Evolutionary conservation across 2,113 vertebrate genomes (phyloP).

Genomic region (Merops nubicus): DNA sequence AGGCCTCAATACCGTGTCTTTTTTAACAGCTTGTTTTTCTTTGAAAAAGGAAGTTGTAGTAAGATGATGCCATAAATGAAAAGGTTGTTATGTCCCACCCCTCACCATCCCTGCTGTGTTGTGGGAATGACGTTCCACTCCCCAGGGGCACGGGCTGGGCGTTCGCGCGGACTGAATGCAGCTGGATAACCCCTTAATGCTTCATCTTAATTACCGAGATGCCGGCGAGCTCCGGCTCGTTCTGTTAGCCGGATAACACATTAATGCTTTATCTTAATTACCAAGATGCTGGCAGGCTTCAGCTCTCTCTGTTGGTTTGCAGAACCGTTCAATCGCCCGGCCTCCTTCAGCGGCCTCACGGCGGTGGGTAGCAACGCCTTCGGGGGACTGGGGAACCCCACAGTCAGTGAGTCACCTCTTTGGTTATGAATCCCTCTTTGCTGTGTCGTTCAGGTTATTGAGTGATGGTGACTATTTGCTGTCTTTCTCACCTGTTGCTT

Average conservation of each 20-base stretch:
- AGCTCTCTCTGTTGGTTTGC: conserved; percentile 31
- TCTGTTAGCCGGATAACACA: rapidly evolving
- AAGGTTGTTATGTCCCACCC: background rate
- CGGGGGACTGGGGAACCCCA: conserved; percentile 94
- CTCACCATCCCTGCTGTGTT: background rate
- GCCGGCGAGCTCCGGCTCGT: background rate
- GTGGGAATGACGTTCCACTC: background rate
- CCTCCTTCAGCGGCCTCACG: conserved; percentile 90
- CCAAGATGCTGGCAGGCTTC: background rate
- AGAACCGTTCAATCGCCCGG: conserved; percentile 92
- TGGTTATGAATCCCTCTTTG: background rate
- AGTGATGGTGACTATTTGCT: background rate
- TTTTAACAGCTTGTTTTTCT: background rate
- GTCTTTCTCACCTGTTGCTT: background rate
- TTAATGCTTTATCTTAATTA: background rate
- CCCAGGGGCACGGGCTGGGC: background rate
- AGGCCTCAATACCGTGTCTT: background rate
- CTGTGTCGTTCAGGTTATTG: background rate
- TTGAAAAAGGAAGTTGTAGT: background rate
- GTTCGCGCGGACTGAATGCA: background rate
- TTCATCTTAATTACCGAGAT: background rate
- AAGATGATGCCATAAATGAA: background rate
- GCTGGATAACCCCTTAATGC: rapidly evolving
- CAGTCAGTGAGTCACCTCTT: conserved; percentile 91
- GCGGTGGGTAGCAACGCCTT: conserved; percentile 94